Base-by-base conservation (phyloP, 2,888 invertebrate species). In the Sinohyriopsis cumingii region DNA sequence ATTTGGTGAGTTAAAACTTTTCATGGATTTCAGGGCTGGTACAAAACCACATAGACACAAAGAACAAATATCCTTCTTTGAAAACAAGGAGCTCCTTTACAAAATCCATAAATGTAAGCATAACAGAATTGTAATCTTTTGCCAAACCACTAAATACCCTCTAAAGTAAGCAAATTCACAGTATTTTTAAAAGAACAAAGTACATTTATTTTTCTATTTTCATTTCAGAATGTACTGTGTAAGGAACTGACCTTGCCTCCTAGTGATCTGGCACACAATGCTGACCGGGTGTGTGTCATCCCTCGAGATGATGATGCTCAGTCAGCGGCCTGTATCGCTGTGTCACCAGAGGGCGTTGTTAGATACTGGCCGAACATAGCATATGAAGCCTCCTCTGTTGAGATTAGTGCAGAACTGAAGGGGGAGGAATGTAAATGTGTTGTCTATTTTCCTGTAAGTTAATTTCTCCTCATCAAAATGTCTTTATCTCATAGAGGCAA, bases 361-460 rank as follows among this genome's bases (percentile, higher is more conserved):
- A 93, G 97, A n/a, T 97, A 95, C 90, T 98, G 98, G 98, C 93
- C 95, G 0, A 95, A 95, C 6, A 93, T 97, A 56, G 95, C 95
- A 0, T 95, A 97, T 82, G 96, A 96, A 87, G 94, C 94, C 0
- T 94, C 94, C 1, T 96, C 95, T 19, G 93, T 94, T 20, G 97
- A 98, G 88, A 93, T 94, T 60, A 94, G 93, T 69, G 94, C 95
- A 3, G 96, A 97, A 86, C 91, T 98, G 55, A 95, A 95, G 71
- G 92, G 90, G 25, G 89, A 91, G 72, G 90, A 90, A 75, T 90
- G 90, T 80, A 87, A 84, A n/a, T 81, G 85, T 67, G 86, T 91
- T 5, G 83, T 87, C 22, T 84, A 87, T 67, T 79, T 90, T 61
- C 83, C 85, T 76, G 88, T 87, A 79, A 65, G 66, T 61, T 5